phyloP scores from a whole-genome alignment of 2,888 invertebrate species.

The Thecocarcelia acutangulata region DNA sequence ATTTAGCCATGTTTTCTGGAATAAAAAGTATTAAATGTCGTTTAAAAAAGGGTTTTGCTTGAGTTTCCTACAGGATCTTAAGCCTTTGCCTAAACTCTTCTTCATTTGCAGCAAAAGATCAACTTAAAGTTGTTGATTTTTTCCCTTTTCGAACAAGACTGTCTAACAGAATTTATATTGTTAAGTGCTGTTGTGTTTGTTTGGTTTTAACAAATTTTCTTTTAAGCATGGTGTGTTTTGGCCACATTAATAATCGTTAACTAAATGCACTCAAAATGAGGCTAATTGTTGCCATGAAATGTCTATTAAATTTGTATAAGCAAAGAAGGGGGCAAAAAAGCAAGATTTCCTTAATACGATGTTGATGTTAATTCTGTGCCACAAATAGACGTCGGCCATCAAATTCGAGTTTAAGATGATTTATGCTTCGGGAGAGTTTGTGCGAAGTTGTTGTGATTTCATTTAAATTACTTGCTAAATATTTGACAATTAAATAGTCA shows the following conservation, averaged over 20 bases:
- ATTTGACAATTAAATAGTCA: slow-evolving; percentile 66
- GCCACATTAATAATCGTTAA: slow-evolving; percentile 69
- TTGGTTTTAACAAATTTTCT: slow-evolving; percentile 1
- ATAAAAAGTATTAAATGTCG: slow-evolving; percentile 65
- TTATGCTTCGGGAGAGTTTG: slow-evolving; percentile 42
- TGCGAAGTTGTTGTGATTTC: slow-evolving; percentile 53
- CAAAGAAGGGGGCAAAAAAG: background rate
- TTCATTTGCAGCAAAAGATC: slow-evolving; percentile 30
- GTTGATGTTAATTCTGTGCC: slow-evolving; percentile 33
- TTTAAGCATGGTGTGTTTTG: slow-evolving; percentile 59
- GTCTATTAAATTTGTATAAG: slow-evolving; percentile 64
- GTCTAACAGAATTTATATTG: background rate
- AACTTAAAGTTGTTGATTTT: slow-evolving; percentile 2
- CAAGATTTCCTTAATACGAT: background rate
- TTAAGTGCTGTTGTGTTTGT: background rate
- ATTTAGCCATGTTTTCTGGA: slow-evolving; percentile 55
- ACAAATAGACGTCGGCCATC: slow-evolving; percentile 26
- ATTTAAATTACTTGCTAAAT: slow-evolving; percentile 70
- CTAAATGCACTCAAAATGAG: slow-evolving; percentile 68
- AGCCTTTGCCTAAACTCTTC: slow-evolving; percentile 14
- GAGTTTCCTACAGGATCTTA: slow-evolving; percentile 32
- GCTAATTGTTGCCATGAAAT: slow-evolving; percentile 70
- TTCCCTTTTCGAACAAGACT: background rate
- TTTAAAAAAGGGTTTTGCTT: slow-evolving; percentile 53
- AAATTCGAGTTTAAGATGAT: slow-evolving; percentile 40